Evolutionary conservation across 1,140 invertebrate genomes (phyloP).

Genomic region (Saccostrea echinata): DNA sequence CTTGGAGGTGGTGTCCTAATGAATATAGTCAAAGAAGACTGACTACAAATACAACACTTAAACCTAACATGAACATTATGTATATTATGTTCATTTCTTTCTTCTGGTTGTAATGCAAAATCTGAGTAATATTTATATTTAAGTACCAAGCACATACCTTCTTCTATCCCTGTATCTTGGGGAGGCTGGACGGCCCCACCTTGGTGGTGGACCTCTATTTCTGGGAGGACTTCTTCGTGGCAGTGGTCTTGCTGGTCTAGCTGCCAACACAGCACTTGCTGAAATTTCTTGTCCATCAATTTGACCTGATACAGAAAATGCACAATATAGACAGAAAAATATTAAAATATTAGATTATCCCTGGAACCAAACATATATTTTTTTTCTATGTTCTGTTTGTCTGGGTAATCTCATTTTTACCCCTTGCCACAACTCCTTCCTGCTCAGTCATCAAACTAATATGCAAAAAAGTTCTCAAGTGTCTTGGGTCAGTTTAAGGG

Average conservation of each 20-base stretch:
- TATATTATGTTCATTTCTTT: no score
- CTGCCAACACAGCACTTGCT: constrained; percentile 92
- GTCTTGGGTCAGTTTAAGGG: no score
- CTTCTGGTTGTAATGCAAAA: no score
- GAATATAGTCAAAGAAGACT: not conserved
- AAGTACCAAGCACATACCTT: constrained; percentile 61
- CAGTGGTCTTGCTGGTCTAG: constrained; percentile 85
- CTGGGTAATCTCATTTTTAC: no score
- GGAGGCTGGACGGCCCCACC: constrained; percentile 79
- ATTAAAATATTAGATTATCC: no score
- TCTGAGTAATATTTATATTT: no score
- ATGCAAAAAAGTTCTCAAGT: no score
- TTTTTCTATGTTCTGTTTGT: no score
- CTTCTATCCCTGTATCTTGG: constrained; percentile 73
- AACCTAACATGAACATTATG: no score
- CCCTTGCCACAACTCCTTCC: no score
- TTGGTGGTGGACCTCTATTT: constrained; percentile 83
- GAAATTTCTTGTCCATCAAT: constrained; percentile 95
- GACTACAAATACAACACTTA: not conserved
- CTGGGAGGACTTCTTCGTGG: constrained; percentile 76
- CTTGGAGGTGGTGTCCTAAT: constrained; percentile 80
- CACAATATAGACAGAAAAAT: not conserved
- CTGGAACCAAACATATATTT: no score
- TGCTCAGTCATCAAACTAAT: no score
- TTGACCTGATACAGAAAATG: constrained; percentile 78